phyloP scores from a whole-genome alignment of 2,797 vertebrate genomes.

The Peromyscus nudipes region DNA sequence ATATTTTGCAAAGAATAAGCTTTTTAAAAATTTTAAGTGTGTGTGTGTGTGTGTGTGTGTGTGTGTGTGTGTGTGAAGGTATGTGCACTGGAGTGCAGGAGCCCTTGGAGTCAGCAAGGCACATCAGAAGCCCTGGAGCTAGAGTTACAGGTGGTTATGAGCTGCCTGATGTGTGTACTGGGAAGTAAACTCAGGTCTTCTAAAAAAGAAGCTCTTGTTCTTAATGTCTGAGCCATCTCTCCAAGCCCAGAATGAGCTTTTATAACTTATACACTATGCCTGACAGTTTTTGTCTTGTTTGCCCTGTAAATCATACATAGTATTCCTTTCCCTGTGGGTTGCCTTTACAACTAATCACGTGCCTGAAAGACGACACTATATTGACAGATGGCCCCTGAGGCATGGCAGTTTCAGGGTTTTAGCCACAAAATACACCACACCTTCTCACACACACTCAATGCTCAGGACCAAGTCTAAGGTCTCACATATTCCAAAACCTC shows the following conservation, averaged over 20 bases:
- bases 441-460: neutral
- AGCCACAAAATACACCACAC: neutral
- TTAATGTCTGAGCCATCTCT: neutral
- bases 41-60: too few relatives aligned
- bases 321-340: neutral
- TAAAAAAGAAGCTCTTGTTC: neutral
- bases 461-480: too few relatives aligned
- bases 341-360: slow-evolving; percentile 13
- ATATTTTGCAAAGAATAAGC: slow-evolving; percentile 27
- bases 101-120: neutral
- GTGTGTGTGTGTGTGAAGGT: neutral
- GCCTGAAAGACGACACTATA: slow-evolving; percentile 9
- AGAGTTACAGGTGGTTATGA: neutral
- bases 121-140: neutral
- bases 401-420: neutral
- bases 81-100: neutral
- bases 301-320: neutral
- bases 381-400: neutral
- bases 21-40: neutral
- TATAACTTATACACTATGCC: neutral
- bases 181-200: neutral
- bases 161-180: neutral
- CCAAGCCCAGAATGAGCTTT: neutral
- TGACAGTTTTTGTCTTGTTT: neutral
- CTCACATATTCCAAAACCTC: neutral